Evolutionary conservation across 64 coral and sea anemone genomes (phyloP), one percentile per base, ranked within the genome.

Genomic region (Dendronephthya gigantea): DNA sequence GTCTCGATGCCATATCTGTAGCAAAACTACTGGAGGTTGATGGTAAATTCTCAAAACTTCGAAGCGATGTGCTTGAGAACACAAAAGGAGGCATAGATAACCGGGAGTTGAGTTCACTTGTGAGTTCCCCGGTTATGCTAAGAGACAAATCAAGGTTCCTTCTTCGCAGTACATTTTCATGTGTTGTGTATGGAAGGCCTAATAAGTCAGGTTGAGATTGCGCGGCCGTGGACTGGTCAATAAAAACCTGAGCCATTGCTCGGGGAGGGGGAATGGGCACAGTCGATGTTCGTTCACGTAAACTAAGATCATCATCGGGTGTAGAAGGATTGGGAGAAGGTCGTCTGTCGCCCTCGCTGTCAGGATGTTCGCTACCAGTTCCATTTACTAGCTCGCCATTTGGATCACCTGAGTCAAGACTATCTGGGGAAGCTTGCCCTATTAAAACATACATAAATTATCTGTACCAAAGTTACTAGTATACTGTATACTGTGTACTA

Each of bases 161-260:
- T 79, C 37, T 79, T 79, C 72, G 34, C 15, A 79, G 30, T 35
- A 79, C 72, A 79, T 34, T 34, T 36, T 79, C 72, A 79, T 79
- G 72, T 35, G 32, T 19, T 2, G 30, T 39, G 17, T 79, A 79
- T 0, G 72, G 72, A 15, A 36, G 15, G 12, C 72, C 30, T 33
- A 79, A 33, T 36, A 79, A 29, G 36, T 79, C 72, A 35, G 72
- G 72, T 79, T 79, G 72, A 34, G 72, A 79, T 39, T 79, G 72
- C 19, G 36, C 72, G 1, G 30, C 72, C 7, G 72, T 12, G 27
- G 30, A 34, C 29, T 34, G 13, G 15, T 79, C 72, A 29, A 34
- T 79, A 29, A 28, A 39, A 62, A 62, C 17, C 55, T 62, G 55
- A 27, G 55, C 55, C 25, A 62, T 62, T 33, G 72, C 32, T 34